Conservation (phyloP, 2,113 vertebrate species). For the Scomber scombrus region DNA sequence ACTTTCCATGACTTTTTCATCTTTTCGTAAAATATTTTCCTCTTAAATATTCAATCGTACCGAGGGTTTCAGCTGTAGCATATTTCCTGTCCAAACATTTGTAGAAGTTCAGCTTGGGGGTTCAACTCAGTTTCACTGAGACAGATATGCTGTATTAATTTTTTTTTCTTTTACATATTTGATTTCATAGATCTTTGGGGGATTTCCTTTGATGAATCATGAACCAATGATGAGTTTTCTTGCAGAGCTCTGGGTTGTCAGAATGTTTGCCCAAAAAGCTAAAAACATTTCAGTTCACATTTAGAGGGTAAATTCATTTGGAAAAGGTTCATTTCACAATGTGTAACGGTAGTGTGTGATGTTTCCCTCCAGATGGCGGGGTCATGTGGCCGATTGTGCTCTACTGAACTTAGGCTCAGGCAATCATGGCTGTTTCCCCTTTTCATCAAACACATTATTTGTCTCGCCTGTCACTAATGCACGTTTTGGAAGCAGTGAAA, state of each 20-base stretch:
- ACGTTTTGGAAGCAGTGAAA: constrained; percentile 21
- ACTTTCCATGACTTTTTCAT: no score
- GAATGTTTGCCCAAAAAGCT: background rate
- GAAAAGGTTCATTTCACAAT: background rate
- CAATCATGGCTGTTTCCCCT: background rate
- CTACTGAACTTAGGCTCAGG: background rate
- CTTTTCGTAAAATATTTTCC: no score
- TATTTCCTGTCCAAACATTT: background rate
- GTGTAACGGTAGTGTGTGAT: background rate
- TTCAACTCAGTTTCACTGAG: background rate
- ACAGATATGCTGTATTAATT: background rate
- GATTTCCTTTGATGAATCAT: constrained; percentile 4
- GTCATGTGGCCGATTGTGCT: background rate
- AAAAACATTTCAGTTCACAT: background rate
- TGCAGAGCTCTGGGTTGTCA: background rate
- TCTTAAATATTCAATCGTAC: no score
- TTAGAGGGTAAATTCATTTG: no score
- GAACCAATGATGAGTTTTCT: background rate
- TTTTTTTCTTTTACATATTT: constrained; percentile 5
- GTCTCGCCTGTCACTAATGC: background rate
- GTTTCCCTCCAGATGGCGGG: constrained; percentile 32
- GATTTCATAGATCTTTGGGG: background rate
- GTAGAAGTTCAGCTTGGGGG: background rate
- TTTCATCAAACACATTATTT: constrained; percentile 13
- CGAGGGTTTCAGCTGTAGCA: background rate